Conservation (phyloP, 1,140 invertebrate genomes). For the Cyphomyrmex costatus region DNA sequence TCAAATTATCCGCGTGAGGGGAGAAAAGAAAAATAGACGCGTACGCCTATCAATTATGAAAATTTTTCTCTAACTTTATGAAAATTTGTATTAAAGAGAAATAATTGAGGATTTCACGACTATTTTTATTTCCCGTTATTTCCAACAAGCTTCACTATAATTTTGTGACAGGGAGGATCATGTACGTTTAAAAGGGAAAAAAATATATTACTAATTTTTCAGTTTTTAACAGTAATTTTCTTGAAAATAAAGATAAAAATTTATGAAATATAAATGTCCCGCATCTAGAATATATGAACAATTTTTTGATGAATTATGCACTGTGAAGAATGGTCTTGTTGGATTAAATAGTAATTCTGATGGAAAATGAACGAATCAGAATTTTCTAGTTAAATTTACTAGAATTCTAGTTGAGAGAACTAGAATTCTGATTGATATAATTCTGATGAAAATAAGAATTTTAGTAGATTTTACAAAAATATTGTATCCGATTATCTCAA, state of each 20-base stretch:
- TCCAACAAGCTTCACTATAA: not conserved
- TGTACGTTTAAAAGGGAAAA: not conserved
- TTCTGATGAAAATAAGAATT: too few relatives aligned
- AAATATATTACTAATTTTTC: conserved; percentile 18
- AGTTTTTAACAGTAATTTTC: not conserved
- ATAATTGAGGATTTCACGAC: not conserved
- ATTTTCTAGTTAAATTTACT: too few relatives aligned
- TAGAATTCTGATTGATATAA: too few relatives aligned
- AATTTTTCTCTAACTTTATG: conserved; percentile 16
- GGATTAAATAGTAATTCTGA: too few relatives aligned
- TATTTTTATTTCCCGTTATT: conserved; percentile 6
- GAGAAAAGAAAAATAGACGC: conserved; percentile 21
- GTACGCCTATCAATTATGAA: conserved; percentile 27
- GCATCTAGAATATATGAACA: not conserved
- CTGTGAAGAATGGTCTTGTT: too few relatives aligned
- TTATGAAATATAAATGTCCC: not conserved
- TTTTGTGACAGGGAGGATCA: not conserved
- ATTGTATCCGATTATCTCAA: too few relatives aligned
- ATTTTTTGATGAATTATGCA: too few relatives aligned
- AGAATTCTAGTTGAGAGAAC: too few relatives aligned
- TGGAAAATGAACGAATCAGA: too few relatives aligned
- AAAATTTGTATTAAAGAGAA: conserved; percentile 37
- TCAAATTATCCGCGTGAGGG: conserved; percentile 42
- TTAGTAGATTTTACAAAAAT: too few relatives aligned
- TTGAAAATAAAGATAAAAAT: not conserved